These are phyloP conservation scores for Poeciliopsis turrubarensis DNA, from an alignment of 2,113 vertebrate genomes.

Conservation along the genomic window DNA sequence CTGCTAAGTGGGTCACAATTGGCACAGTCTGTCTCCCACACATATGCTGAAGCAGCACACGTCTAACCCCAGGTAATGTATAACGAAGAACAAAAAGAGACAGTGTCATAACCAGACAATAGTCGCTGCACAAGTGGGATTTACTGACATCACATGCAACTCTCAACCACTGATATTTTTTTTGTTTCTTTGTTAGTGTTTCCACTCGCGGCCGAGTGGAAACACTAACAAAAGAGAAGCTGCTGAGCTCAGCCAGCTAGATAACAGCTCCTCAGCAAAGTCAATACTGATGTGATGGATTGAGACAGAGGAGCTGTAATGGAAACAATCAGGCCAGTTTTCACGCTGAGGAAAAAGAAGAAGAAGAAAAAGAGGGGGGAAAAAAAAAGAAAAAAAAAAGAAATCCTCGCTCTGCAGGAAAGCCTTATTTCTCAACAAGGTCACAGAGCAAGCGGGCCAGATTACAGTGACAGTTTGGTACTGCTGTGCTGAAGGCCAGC, in stretches of 20 bases:
- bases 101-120: not conserved
- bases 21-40: conserved; percentile 37
- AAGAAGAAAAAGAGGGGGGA: too few relatives aligned
- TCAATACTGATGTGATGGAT: conserved; percentile 42
- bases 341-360: not conserved
- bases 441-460: not conserved
- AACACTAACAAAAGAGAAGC: not conserved
- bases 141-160: not conserved
- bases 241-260: conserved; percentile 1
- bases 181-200: not conserved
- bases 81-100: conserved; percentile 33
- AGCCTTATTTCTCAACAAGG: not conserved
- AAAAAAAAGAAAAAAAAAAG: not conserved
- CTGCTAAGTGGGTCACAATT: conserved; percentile 50
- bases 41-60: conserved; percentile 42
- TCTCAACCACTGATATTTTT: not conserved
- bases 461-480: not conserved
- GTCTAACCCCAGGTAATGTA: conserved; percentile 25
- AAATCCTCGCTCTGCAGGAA: not conserved
- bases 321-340: conserved; percentile 39
- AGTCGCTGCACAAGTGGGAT: not conserved
- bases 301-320: conserved; percentile 17
- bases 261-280: conserved; percentile 2
- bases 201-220: not conserved
- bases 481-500: not conserved